Percentiles rank a stretch among this genome's conserved stretches.
phyloP scores from a whole-genome alignment of 2,113 vertebrate species.

The Callopanchax toddi region DNA sequence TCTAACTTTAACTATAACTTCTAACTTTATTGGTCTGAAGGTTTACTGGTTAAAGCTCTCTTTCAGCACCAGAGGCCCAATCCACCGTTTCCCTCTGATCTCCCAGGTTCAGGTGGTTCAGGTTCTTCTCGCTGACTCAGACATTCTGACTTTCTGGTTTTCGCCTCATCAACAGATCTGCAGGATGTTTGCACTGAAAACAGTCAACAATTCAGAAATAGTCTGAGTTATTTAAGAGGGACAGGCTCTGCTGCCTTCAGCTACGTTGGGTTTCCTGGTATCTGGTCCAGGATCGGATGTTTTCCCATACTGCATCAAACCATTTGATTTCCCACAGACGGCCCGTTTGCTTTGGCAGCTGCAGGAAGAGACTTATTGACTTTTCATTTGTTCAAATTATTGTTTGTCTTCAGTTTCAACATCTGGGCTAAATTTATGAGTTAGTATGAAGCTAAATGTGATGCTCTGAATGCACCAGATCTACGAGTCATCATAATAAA shows the following conservation, averaged over 20 bases:
- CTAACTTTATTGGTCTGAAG: too few species aligned
- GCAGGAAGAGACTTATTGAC: conserved; percentile 32
- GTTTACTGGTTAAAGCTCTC: too few species aligned
- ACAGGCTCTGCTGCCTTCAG: background rate
- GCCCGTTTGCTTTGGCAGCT: conserved; percentile 61
- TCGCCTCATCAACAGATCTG: background rate
- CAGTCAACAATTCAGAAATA: background rate
- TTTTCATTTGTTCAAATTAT: conserved; percentile 37
- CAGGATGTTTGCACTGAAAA: conserved; percentile 1
- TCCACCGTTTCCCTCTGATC: too few species aligned
- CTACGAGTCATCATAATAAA: too few species aligned
- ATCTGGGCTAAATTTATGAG: background rate
- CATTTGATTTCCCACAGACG: conserved; percentile 52
- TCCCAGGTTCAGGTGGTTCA: too few species aligned
- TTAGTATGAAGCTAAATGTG: too few species aligned
- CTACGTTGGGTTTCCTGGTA: background rate
- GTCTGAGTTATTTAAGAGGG: background rate
- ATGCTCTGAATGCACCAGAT: too few species aligned
- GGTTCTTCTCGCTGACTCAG: too few species aligned
- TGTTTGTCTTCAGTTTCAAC: conserved; percentile 8
- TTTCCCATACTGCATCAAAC: conserved; percentile 40
- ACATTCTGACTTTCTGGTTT: background rate
- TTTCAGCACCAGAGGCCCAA: too few species aligned
- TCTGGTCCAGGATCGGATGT: conserved; percentile 2
- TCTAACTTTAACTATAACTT: too few species aligned